phyloP scores from a whole-genome alignment of 2,797 vertebrate genomes.

The Xenops minutus region DNA sequence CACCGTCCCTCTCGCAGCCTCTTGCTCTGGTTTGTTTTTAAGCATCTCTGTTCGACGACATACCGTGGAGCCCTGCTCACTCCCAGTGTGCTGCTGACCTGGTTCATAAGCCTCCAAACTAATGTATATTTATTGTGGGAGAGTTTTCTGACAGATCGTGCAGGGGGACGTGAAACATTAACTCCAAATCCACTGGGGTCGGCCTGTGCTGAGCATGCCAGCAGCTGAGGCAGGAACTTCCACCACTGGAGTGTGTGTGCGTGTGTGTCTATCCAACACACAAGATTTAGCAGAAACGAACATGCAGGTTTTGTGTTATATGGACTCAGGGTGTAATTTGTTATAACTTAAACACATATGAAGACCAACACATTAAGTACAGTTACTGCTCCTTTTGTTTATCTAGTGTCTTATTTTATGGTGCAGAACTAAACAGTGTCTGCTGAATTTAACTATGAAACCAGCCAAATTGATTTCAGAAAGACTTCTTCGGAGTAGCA shows the following conservation, averaged over 20 bases:
- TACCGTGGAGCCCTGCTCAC: constrained; percentile 21
- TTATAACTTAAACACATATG: constrained; percentile 42
- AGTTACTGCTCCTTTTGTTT: constrained; percentile 63
- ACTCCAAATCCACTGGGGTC: background rate
- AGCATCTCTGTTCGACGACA: constrained; percentile 9
- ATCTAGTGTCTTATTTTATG: constrained; percentile 60
- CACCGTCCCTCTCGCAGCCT: background rate
- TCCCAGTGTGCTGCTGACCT: constrained; percentile 45
- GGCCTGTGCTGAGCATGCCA: background rate
- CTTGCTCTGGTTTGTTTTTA: background rate
- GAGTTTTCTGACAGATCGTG: background rate
- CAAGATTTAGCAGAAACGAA: background rate
- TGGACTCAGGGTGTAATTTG: background rate
- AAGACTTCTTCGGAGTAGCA: constrained; percentile 58
- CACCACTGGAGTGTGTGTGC: background rate
- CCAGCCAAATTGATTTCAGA: constrained; percentile 67
- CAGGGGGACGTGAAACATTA: constrained; percentile 13
- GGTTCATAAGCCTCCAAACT: constrained; percentile 41
- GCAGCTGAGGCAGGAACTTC: background rate
- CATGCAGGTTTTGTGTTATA: background rate
- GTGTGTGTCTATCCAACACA: background rate
- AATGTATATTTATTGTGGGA: constrained; percentile 40
- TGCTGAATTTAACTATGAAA: constrained; percentile 61
- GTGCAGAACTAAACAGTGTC: constrained; percentile 60
- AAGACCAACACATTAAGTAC: constrained; percentile 26